Evolutionary conservation across 2,888 invertebrate genomes (phyloP), one percentile per base, ranked within the genome.

Genomic region (Nemoura dubitans): DNA sequence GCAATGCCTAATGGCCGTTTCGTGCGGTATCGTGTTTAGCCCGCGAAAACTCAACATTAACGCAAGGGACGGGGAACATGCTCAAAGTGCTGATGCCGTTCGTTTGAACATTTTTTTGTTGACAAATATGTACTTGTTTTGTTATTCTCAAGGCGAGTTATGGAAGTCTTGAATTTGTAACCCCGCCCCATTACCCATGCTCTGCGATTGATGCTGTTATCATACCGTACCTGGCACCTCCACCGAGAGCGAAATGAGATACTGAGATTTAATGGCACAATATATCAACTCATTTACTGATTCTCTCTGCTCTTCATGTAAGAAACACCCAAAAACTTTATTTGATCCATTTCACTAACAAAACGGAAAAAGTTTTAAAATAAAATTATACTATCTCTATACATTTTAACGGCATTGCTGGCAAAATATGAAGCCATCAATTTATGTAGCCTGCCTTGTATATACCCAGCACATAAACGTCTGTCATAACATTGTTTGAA

Each of bases 21-120:
- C 84, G 84, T 84, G 84, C 28, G 84, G 28, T 84, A 84, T 84
- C 84, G 76, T 29, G n/a, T 27, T 84, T 59, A 27, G 26, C 28
- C 59, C 76, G 43, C 76, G 76, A 59, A 43, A 27, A 84, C 84
- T 84, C 84, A 16, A 84, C 5, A 26, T 26, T 42, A 36, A 83
- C 42, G 14, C 7, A 3, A 10, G 10, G 36, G 43, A 42, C 21
- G 26, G 42, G 30, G 28, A 78, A 28, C 78, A 78, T 26, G 28
- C 5, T 16, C 5, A 83, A 83, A 36, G 6, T 84, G 76, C 76
- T 84, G 76, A 76, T 7, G n/a, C 7, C 16, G 59, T 84, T 30
- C 76, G 28, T 84, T 84, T 84, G 26, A 29, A 21, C 21, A 21
- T 7, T n/a, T 81, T 28, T 28, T 16, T 27, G 5, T 26, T 80